Percentiles rank a stretch among this genome's conserved stretches.
phyloP scores from a whole-genome alignment of 2,113 vertebrate genomes.

The Oplegnathus fasciatus region DNA sequence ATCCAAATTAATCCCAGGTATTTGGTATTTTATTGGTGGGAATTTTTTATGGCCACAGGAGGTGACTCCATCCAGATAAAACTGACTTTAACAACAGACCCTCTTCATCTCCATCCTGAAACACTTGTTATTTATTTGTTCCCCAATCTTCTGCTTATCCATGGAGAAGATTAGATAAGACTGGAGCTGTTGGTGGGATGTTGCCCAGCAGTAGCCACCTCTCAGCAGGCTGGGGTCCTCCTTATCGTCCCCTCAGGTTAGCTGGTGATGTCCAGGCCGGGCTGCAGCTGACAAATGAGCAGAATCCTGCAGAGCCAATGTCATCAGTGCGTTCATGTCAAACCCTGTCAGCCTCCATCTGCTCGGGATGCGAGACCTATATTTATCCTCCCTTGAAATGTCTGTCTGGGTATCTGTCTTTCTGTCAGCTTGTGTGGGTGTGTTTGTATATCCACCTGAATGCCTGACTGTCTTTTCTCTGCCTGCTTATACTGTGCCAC shows the following conservation, averaged over 20 bases:
- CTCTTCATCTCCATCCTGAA: background rate
- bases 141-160: background rate
- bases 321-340: constrained; percentile 46
- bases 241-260: constrained; percentile 17
- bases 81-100: background rate
- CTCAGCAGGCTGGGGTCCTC: constrained; percentile 6
- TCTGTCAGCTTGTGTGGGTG: constrained; percentile 37
- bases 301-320: constrained; percentile 40
- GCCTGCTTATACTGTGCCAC: background rate
- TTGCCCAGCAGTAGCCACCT: background rate
- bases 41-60: background rate
- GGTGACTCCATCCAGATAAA: background rate
- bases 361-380: constrained; percentile 25
- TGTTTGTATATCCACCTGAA: constrained; percentile 19
- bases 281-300: constrained; percentile 59
- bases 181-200: constrained; percentile 23
- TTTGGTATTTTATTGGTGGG: background rate
- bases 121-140: background rate
- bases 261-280: constrained; percentile 22
- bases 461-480: background rate
- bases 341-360: constrained; percentile 52
- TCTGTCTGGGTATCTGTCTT: constrained; percentile 40
- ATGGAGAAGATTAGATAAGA: constrained; percentile 15
- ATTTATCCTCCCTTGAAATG: constrained; percentile 45
- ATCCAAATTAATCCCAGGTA: background rate